Evolutionary conservation across 2,888 invertebrate species (phyloP), one percentile per base, ranked within the genome.

Genomic region (Cryptus armator): DNA sequence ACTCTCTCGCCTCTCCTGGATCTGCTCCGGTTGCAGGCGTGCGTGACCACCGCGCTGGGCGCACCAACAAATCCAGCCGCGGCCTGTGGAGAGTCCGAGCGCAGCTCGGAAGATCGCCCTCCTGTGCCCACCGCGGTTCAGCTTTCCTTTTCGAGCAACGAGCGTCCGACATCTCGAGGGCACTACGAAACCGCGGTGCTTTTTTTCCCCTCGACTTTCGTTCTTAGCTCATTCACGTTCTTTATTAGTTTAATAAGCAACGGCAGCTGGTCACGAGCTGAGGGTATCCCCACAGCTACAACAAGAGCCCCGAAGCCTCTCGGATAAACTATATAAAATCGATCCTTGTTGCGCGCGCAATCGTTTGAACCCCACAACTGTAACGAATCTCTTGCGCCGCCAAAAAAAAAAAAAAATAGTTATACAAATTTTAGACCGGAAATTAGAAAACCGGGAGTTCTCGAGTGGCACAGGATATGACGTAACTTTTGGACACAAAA

Each of bases 1-100:
- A 68, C 78, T 74, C 72, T 74, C 83, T 78, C 74, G 78, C 78
- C 83, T 78, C 83, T 78, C 59, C 10, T 56, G 74, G 74, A 75
- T 74, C 62, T 24, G 12, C 43, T 5, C 51, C 53, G 66, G 46
- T 72, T 72, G 56, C 59, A 82, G 71, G 77, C 82, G 77, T 59
- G 67, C 77, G 77, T 83, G 78, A 83, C 78, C 68, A 32, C 48
- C 46, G 66, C 14, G 59, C 56, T 37, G 5, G 37, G 37, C 37
- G 19, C 19, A 10, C 24, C 56, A 24, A 19, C 56, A 10, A 56
- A 19, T 56, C 24, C 56, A 59, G 59, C 53, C 56, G 16, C 68
- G 46, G 29, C 14, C 70, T 14, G 66, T 24, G 14, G 46, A 24
- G 70, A 71, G 24, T 56, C 19, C 56, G 53, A 74, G 44, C 72